Evolutionary conservation across 2,888 invertebrate genomes (phyloP).

Genomic region (Sthenelais limicola): DNA sequence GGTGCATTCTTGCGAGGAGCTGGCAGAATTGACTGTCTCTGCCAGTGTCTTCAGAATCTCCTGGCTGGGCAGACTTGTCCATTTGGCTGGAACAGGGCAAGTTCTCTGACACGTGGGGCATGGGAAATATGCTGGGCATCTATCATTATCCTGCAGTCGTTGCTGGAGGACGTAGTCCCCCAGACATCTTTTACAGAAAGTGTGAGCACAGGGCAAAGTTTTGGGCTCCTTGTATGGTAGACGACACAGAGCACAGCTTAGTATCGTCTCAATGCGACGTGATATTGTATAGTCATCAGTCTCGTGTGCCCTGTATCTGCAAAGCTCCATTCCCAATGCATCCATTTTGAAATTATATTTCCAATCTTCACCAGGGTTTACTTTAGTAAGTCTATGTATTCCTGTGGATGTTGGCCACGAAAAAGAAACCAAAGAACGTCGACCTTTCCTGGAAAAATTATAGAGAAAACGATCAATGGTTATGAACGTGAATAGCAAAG

Average conservation of each 20-base stretch:
- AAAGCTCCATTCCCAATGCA: not conserved
- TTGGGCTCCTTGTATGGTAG: conserved; percentile 59
- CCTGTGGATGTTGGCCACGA: no score
- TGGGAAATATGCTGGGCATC: conserved; percentile 50
- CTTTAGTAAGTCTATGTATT: no score
- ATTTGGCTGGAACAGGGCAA: conserved; percentile 9
- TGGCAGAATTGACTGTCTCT: not conserved
- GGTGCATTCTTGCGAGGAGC: conserved; percentile 44
- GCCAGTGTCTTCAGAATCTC: conserved; percentile 11
- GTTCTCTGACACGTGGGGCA: conserved; percentile 59
- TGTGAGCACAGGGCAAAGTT: conserved; percentile 66
- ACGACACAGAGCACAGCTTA: conserved; percentile 64
- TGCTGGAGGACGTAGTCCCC: conserved; percentile 57
- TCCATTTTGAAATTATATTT: not conserved
- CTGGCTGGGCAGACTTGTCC: not conserved
- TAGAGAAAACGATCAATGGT: no score
- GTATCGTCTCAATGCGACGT: conserved; percentile 30
- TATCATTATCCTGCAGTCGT: conserved; percentile 11
- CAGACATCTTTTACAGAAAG: conserved; percentile 64
- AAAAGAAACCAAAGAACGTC: no score
- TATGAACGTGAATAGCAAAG: no score
- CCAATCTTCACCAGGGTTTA: no score
- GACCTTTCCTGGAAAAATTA: no score
- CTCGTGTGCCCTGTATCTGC: not conserved
- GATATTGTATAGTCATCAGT: conserved; percentile 9